Evolutionary conservation across 30 jellyfish, hydroid and myxozoan genomes (phyloP).

Genomic region (Cassiopea xamachana): DNA sequence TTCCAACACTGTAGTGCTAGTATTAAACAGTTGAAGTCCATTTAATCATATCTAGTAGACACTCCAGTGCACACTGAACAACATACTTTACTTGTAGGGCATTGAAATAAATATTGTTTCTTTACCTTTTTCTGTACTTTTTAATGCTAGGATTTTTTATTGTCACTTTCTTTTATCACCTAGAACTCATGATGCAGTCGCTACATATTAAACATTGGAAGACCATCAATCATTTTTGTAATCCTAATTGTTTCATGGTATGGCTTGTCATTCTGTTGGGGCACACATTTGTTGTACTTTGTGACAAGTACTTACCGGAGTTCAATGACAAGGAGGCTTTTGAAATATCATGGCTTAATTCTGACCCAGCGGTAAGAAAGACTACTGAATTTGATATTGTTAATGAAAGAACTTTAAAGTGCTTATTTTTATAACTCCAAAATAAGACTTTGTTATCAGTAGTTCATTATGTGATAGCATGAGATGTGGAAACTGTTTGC

Average conservation of each 20-base stretch:
- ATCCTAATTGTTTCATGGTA: background rate
- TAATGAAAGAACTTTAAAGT: background rate
- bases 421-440: background rate
- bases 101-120: no score
- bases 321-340: slow-evolving; percentile 54
- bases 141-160: no score
- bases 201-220: background rate
- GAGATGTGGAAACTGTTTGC: no score
- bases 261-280: background rate
- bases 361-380: slow-evolving; percentile 33
- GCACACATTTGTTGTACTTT: background rate
- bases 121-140: no score
- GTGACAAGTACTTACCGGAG: slow-evolving; percentile 65
- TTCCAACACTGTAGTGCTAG: no score
- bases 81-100: no score
- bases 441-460: no score
- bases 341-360: slow-evolving; percentile 68
- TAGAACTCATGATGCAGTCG: background rate
- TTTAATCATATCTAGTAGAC: no score
- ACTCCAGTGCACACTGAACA: no score
- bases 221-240: background rate
- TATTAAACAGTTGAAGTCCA: no score
- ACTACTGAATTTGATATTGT: background rate
- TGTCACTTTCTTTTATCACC: background rate
- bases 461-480: no score